phyloP scores from a whole-genome alignment of 2,113 vertebrate species.

The Elaphurus davidianus region DNA sequence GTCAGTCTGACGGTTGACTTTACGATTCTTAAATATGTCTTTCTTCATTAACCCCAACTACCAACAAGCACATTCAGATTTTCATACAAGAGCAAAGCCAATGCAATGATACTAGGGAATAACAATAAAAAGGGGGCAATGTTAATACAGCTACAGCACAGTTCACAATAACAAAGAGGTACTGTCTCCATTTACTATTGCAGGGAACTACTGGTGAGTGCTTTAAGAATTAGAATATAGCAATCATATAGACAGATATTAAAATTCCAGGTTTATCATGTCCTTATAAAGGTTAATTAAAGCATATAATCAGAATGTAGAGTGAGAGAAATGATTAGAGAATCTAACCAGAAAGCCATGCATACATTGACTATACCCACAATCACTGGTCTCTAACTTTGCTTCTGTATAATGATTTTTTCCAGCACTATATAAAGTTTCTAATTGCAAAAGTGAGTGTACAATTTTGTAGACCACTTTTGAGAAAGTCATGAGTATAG shows the following conservation, averaged over 20 bases:
- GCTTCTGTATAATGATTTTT: background rate
- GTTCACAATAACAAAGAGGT: background rate
- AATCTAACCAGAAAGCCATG: background rate
- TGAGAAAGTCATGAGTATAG: background rate
- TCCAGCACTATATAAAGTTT: background rate
- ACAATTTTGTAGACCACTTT: background rate
- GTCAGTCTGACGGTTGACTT: background rate
- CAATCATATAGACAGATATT: background rate
- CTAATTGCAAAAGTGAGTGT: background rate
- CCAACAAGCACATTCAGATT: background rate
- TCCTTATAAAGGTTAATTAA: background rate
- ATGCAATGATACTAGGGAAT: background rate
- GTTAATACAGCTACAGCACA: background rate
- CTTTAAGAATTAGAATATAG: background rate
- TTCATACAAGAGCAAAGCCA: background rate
- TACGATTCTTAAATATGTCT: background rate
- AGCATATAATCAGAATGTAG: background rate
- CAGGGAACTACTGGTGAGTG: background rate
- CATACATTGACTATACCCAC: background rate
- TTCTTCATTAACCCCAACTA: too few relatives aligned
- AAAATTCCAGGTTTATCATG: background rate
- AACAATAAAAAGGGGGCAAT: accelerated
- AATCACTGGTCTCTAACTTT: background rate
- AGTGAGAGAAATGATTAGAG: background rate
- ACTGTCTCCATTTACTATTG: background rate